These are phyloP conservation scores for Drosophila neonasuta DNA, from an alignment of 2,888 invertebrate species.

Conservation along the genomic window DNA sequence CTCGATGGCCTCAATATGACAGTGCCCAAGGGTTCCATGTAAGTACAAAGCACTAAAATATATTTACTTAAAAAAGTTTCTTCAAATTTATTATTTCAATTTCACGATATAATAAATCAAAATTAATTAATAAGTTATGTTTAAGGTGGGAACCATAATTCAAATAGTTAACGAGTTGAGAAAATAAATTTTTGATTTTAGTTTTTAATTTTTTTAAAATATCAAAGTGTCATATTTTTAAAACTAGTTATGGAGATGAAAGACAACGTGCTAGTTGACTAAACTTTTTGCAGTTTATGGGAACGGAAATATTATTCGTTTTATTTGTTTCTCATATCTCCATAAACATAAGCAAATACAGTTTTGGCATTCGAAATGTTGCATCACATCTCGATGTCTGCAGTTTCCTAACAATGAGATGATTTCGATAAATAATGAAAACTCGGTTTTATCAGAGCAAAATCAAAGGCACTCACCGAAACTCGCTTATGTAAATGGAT, in stretches of 20 bases:
- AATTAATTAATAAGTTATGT: background rate
- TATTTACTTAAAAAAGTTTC: background rate
- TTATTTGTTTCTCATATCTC: background rate
- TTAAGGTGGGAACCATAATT: background rate
- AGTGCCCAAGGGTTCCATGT: slow-evolving; percentile 94
- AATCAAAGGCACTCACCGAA: slow-evolving; percentile 38
- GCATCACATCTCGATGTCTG: background rate
- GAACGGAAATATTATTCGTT: background rate
- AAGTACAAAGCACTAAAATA: slow-evolving; percentile 82
- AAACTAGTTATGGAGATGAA: background rate
- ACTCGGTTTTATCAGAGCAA: slow-evolving; percentile 7
- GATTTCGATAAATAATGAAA: slow-evolving; percentile 27
- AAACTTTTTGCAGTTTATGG: background rate
- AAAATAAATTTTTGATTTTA: background rate
- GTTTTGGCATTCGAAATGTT: background rate
- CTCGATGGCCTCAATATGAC: slow-evolving; percentile 95
- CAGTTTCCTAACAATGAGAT: background rate
- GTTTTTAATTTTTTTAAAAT: background rate
- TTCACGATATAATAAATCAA: too few species aligned
- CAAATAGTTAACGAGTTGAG: background rate
- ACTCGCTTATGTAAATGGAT: slow-evolving; percentile 57
- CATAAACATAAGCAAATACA: background rate
- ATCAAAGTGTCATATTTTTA: background rate
- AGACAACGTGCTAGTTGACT: background rate
- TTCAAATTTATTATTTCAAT: background rate